Conservation (phyloP, 2,113 vertebrate genomes). For the Passer montanus region DNA sequence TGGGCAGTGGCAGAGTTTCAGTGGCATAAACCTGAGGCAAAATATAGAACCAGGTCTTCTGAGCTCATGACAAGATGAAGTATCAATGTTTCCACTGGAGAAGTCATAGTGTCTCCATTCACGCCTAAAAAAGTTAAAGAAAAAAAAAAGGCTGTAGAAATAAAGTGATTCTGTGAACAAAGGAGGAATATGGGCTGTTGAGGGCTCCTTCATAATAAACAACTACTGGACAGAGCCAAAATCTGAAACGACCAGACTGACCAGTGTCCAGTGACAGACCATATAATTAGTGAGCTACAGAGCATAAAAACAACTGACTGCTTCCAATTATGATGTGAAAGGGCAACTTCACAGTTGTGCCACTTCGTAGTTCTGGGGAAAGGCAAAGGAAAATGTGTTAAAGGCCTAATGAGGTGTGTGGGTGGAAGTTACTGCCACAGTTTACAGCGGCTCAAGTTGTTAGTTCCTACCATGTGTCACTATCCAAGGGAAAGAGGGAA, state of each 20-base stretch:
- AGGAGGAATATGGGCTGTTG: neutral
- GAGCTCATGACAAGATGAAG: neutral
- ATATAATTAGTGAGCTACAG: slow-evolving; percentile 58
- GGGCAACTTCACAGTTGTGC: slow-evolving; percentile 27
- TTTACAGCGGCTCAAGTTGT: slow-evolving; percentile 42
- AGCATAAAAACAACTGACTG: slow-evolving; percentile 48
- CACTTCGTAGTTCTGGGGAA: neutral
- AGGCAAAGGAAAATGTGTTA: slow-evolving; percentile 67
- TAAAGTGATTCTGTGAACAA: neutral
- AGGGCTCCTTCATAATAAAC: neutral
- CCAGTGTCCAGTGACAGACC: slow-evolving; percentile 38
- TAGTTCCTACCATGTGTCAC: slow-evolving; percentile 23
- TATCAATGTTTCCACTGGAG: neutral
- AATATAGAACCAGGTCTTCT: neutral
- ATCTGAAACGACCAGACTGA: neutral
- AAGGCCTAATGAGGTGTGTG: slow-evolving; percentile 71
- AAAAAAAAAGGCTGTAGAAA: neutral
- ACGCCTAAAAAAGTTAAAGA: neutral
- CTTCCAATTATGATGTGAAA: slow-evolving; percentile 63
- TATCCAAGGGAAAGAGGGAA: neutral
- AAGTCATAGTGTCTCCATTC: neutral
- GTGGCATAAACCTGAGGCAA: neutral
- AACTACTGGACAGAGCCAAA: neutral
- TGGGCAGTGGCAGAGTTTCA: neutral
- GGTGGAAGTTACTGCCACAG: slow-evolving; percentile 45